Evolutionary conservation across 2,113 vertebrate species (phyloP), one percentile per base, ranked within the genome.

Genomic region (Myocastor coypus): DNA sequence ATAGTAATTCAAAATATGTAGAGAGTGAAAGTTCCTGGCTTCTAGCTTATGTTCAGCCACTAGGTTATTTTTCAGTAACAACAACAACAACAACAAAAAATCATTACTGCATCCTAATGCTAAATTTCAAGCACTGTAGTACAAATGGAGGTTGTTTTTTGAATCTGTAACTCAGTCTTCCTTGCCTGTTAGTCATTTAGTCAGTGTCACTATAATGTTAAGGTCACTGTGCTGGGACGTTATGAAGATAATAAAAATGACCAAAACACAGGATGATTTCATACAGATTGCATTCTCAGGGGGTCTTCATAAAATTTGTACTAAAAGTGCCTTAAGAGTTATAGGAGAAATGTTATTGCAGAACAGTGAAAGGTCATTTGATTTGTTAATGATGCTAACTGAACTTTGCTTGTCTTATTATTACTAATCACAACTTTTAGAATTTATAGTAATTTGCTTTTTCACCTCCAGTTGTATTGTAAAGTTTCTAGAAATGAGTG

Each of bases 361-460:
- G 85, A 40, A 26, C 91, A 71, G 32, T 64, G 82, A 61, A 83
- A 93, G 71, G 2, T 63, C 28, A 64, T 88, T 63, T 77, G 34
- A 69, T 32, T 89, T 94, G 71, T 59, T 77, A 94, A 61, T 55
- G 30, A 24, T 94, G 81, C 20, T 87, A 16, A 32, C 16, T 78
- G 52, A 85, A 30, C 71, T 95, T 93, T 75, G 24, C 28, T 90
- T 92, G 37, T 55, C 26, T 16, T 85, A 78, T 19, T 84, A 77
- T 57, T 71, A 83, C 26, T 66, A 14, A 16, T 86, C 69, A 10
- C 6, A 5, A 71, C 52, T 87, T 92, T 59, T 20, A 93, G 68
- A 94, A 81, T 77, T 78, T 87, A n/a, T 30, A 92, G 91, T 20
- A 84, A 91, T 86, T 88, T 94, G 92, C 81, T 71, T 10, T 96